These are phyloP conservation scores for Percopsis omiscomaycus DNA, from an alignment of 2,797 vertebrate species.

Conservation along the genomic window DNA sequence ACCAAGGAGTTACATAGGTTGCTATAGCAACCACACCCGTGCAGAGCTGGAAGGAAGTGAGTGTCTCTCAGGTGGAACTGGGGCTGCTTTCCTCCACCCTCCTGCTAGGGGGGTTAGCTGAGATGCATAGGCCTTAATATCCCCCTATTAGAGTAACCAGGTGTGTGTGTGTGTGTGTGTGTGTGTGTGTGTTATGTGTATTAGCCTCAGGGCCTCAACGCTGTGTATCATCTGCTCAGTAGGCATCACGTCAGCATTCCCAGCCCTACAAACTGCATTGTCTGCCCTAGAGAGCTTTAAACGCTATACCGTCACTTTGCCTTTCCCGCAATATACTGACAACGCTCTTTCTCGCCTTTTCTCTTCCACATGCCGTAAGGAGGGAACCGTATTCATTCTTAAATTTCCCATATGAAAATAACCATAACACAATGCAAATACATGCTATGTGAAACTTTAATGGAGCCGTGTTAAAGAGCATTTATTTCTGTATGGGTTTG, in stretches of 20 bases:
- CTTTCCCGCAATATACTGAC: background rate
- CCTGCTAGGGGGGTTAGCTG: conserved; percentile 7
- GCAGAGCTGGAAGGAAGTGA: conserved; percentile 38
- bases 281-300: conserved; percentile 34
- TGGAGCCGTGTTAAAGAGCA: too few relatives aligned
- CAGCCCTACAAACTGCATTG: conserved; percentile 24
- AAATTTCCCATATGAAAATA: too few relatives aligned
- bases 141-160: conserved; percentile 8
- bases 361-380: conserved; percentile 3
- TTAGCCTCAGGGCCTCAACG: conserved; percentile 26
- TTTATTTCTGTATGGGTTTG: too few relatives aligned
- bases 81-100: conserved; percentile 33
- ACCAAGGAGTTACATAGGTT: conserved; percentile 48
- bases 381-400: background rate
- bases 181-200: conserved; percentile 9
- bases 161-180: conserved; percentile 9
- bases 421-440: too few relatives aligned
- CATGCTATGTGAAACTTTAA: too few relatives aligned
- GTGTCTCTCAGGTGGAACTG: conserved; percentile 27
- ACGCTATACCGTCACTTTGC: conserved; percentile 18
- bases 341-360: background rate
- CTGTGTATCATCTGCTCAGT: background rate
- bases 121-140: conserved; percentile 10
- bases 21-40: conserved; percentile 65
- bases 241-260: conserved; percentile 51